Evolutionary conservation across 2,888 invertebrate species (phyloP).

Genomic region (Adineta ricciae): DNA sequence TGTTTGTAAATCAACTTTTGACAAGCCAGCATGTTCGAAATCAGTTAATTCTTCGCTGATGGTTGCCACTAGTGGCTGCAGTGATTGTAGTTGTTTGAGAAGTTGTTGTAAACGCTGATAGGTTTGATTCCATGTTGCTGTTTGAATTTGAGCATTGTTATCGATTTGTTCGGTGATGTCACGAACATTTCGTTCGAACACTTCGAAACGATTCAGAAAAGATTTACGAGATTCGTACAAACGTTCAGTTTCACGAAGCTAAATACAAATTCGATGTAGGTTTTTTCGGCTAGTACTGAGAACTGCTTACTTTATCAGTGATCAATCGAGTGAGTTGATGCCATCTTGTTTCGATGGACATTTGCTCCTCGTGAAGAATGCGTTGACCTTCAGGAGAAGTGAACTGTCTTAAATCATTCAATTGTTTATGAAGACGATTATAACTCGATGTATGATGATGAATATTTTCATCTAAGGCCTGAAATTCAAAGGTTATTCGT

Average conservation of each 20-base stretch:
- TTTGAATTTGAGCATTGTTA: neutral
- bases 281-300: too few relatives aligned
- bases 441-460: neutral
- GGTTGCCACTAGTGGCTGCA: neutral
- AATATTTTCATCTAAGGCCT: constrained; percentile 12
- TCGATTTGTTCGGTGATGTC: neutral
- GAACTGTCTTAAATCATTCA: neutral
- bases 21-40: neutral
- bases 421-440: constrained; percentile 20
- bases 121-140: neutral
- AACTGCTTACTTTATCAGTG: constrained; percentile 3
- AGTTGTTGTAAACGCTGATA: neutral
- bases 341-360: neutral
- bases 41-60: neutral
- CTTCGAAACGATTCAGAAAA: constrained; percentile 16
- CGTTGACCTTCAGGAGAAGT: neutral
- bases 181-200: neutral
- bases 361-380: constrained; percentile 2
- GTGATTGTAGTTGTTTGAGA: neutral
- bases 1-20: neutral
- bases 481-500: too few relatives aligned
- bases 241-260: constrained; percentile 8
- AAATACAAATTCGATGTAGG: too few relatives aligned
- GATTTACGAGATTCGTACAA: constrained; percentile 14
- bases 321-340: neutral